Conservation (phyloP, 2,888 invertebrate genomes). For the Gonocerus acuteangulatus region DNA sequence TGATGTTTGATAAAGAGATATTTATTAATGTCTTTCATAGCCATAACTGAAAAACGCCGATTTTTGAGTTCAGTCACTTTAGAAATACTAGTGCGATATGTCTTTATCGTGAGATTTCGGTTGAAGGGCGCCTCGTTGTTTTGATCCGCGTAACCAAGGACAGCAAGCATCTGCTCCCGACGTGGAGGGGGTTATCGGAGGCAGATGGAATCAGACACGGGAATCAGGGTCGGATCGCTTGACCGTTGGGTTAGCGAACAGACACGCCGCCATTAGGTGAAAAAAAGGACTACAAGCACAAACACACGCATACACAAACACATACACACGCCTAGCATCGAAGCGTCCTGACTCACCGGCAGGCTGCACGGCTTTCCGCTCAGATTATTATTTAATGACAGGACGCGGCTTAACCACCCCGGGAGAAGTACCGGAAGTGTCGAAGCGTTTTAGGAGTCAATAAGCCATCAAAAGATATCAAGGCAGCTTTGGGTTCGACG, state of each 20-base stretch:
- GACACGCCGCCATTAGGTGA: neutral
- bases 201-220: neutral
- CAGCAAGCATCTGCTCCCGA: neutral
- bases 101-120: too few species aligned
- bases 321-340: neutral
- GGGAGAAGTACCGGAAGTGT: conserved; percentile 2
- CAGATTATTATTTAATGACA: conserved; percentile 16
- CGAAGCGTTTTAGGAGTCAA: neutral
- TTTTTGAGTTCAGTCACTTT: too few species aligned
- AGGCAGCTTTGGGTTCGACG: too few species aligned
- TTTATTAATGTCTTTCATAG: too few species aligned
- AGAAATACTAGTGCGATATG: too few species aligned
- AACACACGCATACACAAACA: neutral
- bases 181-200: neutral
- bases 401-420: conserved; percentile 4
- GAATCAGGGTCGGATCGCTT: neutral
- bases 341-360: conserved; percentile 18
- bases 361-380: conserved; percentile 10
- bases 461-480: neutral
- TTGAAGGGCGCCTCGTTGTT: neutral
- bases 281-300: neutral
- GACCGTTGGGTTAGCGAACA: neutral
- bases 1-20: too few species aligned
- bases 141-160: neutral
- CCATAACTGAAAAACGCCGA: too few species aligned